Base-by-base conservation (phyloP, 64 coral and sea anemone genomes). In the Stylophora pistillata region DNA sequence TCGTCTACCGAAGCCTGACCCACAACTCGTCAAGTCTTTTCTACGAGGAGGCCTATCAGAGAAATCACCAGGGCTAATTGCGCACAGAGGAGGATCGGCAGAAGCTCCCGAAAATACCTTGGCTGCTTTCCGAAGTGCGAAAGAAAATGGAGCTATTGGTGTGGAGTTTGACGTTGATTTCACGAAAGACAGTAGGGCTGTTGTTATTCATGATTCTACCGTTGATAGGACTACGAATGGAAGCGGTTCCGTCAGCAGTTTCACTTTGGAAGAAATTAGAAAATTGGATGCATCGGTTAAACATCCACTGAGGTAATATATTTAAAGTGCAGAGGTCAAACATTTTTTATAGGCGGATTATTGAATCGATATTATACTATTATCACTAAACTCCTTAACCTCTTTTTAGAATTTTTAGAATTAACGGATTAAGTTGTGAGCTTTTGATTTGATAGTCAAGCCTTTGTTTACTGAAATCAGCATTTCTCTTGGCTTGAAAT, bases 161-260 rank as follows among this genome's bases (percentile, higher is more conserved):
- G 95, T 97, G 26, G 95, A 97, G 59, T 97, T 97, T 90, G 95
- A 97, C 82, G 92, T 97, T 54, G 95, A 97, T 54, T 92, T 97
- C 73, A 93, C 95, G 15, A 88, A 90, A 90, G 95, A 97, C 84
- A 91, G 95, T 58, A 78, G 78, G 30, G 91, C 91, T 74, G 95
- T 97, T 85, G 89, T 97, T 66, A 97, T 97, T 90, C 95, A 97
- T 37, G 95, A 97, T 72, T 73, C 77, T 4, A 97, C 82, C 32
- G 95, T 97, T 11, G 95, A 97, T 15, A 86, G 95, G 73, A 97
- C 95, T 26, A 93, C 95, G 41, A 87, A 97, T 90, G 95, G 95
- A 21, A 86, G 56, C 13, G 95, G 95, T 13, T 81, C 79, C 78
- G 71, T 97, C 53, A 78, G 78, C 81, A 83, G 93, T n/a, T 72